These are phyloP conservation scores for Plectropomus leopardus DNA, from an alignment of 2,113 vertebrate species.

Conservation along the genomic window DNA sequence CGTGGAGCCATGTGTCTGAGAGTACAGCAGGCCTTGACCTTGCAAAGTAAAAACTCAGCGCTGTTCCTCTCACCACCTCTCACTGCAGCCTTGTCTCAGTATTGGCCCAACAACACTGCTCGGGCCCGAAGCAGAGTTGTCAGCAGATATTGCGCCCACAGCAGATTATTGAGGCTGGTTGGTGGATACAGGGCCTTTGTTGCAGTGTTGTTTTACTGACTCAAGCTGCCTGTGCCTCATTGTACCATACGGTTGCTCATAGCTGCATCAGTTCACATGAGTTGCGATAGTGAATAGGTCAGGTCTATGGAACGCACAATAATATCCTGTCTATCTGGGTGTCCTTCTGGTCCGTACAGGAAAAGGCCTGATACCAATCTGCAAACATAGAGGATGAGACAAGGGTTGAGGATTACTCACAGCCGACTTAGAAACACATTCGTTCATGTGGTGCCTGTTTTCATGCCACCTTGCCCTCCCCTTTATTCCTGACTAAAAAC, in stretches of 20 bases:
- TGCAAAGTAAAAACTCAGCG: conserved; percentile 32
- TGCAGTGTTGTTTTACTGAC: conserved; percentile 78
- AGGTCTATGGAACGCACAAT: conserved; percentile 64
- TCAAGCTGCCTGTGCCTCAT: conserved; percentile 65
- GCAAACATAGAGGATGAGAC: conserved; percentile 66
- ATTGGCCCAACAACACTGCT: conserved; percentile 52
- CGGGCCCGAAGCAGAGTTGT: conserved; percentile 67
- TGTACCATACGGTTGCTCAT: conserved; percentile 65
- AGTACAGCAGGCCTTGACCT: conserved; percentile 19
- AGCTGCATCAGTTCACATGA: conserved; percentile 79
- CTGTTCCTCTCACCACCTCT: conserved; percentile 39
- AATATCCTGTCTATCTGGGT: conserved; percentile 71
- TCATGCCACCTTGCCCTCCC: background rate
- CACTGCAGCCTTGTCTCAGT: conserved; percentile 45
- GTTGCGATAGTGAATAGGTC: conserved; percentile 72
- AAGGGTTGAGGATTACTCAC: conserved; percentile 57
- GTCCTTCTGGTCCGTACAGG: conserved; percentile 69
- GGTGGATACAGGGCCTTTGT: conserved; percentile 81
- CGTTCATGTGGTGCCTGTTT: conserved; percentile 20
- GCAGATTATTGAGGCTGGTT: conserved; percentile 76
- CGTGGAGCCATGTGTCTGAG: conserved; percentile 50
- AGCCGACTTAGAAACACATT: conserved; percentile 25
- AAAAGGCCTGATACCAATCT: conserved; percentile 80
- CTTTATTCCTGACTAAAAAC: conserved; percentile 4
- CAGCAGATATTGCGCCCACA: conserved; percentile 81